Conservation (phyloP, 1,140 invertebrate species). For the Bombus huntii region DNA sequence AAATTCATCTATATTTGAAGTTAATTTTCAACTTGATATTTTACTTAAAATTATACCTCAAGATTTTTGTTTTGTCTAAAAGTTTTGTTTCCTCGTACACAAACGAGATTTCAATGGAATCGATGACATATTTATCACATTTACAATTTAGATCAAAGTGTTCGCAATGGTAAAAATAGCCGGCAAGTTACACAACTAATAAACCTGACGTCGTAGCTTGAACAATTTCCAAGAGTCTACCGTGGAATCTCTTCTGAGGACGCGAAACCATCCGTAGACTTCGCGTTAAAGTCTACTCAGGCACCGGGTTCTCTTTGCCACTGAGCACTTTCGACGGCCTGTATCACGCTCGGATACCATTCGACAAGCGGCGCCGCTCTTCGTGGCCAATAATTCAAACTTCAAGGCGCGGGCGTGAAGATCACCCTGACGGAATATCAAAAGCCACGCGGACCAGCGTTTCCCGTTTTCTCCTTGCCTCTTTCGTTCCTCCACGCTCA, state of each 20-base stretch:
- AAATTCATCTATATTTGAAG: background rate
- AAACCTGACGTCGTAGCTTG: background rate
- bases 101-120: background rate
- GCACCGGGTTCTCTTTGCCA: slow-evolving; percentile 59
- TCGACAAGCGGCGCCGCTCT: slow-evolving; percentile 71
- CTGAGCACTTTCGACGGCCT: slow-evolving; percentile 59
- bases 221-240: slow-evolving; percentile 10
- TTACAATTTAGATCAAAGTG: background rate
- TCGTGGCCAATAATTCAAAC: slow-evolving; percentile 71
- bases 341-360: slow-evolving; percentile 70
- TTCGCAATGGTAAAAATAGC: background rate
- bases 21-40: background rate
- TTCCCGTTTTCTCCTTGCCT: slow-evolving; percentile 38
- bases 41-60: background rate
- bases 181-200: background rate
- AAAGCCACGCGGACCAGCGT: slow-evolving; percentile 47
- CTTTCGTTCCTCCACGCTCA: background rate
- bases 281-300: slow-evolving; percentile 23
- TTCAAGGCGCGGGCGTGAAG: slow-evolving; percentile 71
- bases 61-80: background rate
- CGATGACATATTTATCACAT: background rate
- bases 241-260: background rate
- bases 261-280: slow-evolving; percentile 21
- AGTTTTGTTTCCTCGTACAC: background rate
- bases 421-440: slow-evolving; percentile 69